Evolutionary conservation across 1,140 invertebrate genomes (phyloP).

Genomic region (Bombus ignitus): DNA sequence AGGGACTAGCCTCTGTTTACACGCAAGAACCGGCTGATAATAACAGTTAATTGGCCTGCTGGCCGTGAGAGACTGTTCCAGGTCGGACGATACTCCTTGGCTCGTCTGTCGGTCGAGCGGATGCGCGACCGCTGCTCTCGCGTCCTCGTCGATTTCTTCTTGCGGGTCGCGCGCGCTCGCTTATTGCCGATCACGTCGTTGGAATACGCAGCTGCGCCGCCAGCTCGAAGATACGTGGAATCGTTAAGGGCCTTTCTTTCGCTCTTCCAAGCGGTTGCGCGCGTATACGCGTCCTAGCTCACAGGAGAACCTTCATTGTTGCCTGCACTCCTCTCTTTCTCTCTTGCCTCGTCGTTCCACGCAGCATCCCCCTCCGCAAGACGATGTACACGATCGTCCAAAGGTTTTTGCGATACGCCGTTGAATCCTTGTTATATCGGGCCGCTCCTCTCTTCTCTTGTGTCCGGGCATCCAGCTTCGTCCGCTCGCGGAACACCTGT

Average conservation of each 20-base stretch:
- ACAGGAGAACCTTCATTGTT: conserved; percentile 30
- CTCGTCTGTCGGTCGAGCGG: conserved; percentile 44
- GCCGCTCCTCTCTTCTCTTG: neutral
- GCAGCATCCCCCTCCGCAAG: neutral
- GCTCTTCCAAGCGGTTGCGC: neutral
- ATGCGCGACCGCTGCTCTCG: conserved; percentile 41
- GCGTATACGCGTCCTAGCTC: conserved; percentile 2
- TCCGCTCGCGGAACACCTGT: conserved; percentile 22
- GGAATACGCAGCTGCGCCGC: conserved; percentile 52
- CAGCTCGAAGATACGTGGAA: conserved; percentile 59
- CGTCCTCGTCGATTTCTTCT: conserved; percentile 53
- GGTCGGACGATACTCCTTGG: conserved; percentile 55
- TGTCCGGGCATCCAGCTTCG: neutral
- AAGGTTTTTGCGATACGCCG: conserved; percentile 14
- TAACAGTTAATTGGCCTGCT: conserved; percentile 75
- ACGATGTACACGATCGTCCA: neutral
- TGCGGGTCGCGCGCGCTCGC: conserved; percentile 44
- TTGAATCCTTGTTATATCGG: conserved; percentile 46
- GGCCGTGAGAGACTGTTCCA: conserved; percentile 58
- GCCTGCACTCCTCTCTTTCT: neutral
- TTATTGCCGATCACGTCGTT: conserved; percentile 60
- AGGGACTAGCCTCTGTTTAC: conserved; percentile 58
- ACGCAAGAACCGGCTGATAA: conserved; percentile 73
- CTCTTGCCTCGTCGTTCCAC: too few species aligned
- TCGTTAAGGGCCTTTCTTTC: conserved; percentile 66